A percentile compares a stretch with the other conserved stretches of the same genome.
These are phyloP conservation scores for Salvelinus sp. DNA, from an alignment of 2,113 vertebrate genomes.

Conservation along the genomic window DNA sequence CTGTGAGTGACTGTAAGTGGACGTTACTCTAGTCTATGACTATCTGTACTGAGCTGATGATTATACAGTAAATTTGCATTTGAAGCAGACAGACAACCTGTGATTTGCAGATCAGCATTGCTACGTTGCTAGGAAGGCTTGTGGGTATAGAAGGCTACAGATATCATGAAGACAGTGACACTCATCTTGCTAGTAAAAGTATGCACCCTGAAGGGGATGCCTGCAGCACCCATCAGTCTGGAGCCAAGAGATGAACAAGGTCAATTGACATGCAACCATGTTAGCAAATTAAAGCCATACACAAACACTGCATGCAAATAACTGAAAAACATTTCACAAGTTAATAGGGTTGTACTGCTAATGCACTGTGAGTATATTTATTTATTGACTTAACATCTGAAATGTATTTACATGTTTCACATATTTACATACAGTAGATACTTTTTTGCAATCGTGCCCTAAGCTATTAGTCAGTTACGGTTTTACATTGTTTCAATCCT, in stretches of 20 bases:
- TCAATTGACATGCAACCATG: not conserved
- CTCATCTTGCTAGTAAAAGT: not conserved
- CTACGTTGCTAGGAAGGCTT: not conserved
- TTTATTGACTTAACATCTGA: no score
- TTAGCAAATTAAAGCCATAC: not conserved
- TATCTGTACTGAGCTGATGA: not conserved
- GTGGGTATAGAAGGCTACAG: not conserved
- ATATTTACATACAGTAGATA: no score
- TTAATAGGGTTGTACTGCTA: no score
- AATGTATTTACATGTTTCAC: no score
- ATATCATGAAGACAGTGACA: constrained; percentile 7
- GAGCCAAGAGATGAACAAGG: not conserved
- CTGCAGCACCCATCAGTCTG: not conserved
- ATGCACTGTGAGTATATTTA: no score
- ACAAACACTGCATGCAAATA: no score
- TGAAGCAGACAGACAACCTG: not conserved
- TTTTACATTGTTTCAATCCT: no score
- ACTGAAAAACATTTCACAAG: no score
- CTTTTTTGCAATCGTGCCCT: no score
- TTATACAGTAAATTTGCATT: not conserved
- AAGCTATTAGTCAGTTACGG: no score
- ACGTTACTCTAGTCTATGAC: not conserved
- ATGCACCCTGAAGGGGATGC: not conserved
- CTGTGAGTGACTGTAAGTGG: no score
- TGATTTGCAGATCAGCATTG: constrained; percentile 6